phyloP scores from a whole-genome alignment of 1,140 invertebrate genomes.

The Rhyacophila brunnea region DNA sequence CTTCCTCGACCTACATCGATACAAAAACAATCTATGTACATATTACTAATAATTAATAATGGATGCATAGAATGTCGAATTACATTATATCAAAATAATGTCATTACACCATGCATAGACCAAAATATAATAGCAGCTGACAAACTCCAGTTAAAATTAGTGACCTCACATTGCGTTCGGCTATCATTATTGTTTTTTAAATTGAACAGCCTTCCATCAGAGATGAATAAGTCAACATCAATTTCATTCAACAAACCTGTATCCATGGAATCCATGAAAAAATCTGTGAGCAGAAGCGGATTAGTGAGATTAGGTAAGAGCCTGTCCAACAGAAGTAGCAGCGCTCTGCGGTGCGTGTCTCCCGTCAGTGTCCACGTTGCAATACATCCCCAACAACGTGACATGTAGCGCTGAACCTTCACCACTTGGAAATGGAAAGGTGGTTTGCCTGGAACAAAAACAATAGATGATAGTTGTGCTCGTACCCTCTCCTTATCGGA shows the following conservation, averaged over 20 bases:
- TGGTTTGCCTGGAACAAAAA: constrained; percentile 38
- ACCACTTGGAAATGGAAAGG: constrained; percentile 46
- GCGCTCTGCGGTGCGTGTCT: constrained; percentile 71
- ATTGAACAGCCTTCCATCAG: too few species aligned
- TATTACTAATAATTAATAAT: too few species aligned
- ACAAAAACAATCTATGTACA: too few species aligned
- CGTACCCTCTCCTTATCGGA: neutral
- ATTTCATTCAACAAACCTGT: constrained; percentile 69
- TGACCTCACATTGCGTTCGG: too few species aligned
- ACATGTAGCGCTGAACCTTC: constrained; percentile 53
- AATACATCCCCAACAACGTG: constrained; percentile 68
- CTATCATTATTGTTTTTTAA: too few species aligned
- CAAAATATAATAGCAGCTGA: too few species aligned
- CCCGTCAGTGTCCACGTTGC: constrained; percentile 67
- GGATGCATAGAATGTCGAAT: too few species aligned
- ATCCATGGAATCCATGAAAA: constrained; percentile 86
- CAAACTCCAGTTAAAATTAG: too few species aligned
- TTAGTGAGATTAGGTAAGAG: constrained; percentile 78
- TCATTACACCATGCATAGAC: too few species aligned
- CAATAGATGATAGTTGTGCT: neutral
- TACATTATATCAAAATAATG: too few species aligned
- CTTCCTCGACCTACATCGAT: too few species aligned
- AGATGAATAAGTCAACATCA: too few species aligned
- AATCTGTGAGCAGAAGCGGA: constrained; percentile 86
- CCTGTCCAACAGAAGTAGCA: constrained; percentile 79